Conservation (phyloP, 2,888 invertebrate species). For the Notodonta ziczac region DNA sequence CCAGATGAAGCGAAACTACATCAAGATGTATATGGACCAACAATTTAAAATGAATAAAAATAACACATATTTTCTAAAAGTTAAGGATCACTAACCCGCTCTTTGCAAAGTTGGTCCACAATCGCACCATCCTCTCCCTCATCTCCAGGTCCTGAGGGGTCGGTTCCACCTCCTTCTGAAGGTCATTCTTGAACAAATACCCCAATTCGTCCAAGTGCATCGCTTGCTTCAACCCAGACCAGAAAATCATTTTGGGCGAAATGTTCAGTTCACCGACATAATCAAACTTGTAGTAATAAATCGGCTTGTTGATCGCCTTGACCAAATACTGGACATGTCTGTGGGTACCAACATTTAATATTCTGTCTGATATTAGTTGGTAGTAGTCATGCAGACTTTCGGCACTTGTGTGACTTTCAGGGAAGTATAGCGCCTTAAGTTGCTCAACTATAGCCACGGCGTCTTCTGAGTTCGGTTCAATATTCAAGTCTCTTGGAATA, state of each 20-base stretch:
- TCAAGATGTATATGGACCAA: too few species aligned
- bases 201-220: conserved; percentile 72
- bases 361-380: conserved; percentile 61
- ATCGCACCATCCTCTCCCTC: conserved; percentile 70
- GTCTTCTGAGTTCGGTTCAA: conserved; percentile 60
- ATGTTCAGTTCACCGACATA: conserved; percentile 70
- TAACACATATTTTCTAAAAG: neutral
- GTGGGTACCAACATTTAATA: conserved; percentile 60
- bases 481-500: conserved; percentile 63
- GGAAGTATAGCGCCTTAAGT: conserved; percentile 66
- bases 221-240: conserved; percentile 52
- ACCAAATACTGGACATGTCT: conserved; percentile 68
- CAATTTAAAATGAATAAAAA: too few species aligned
- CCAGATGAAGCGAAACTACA: too few species aligned
- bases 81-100: conserved; percentile 62
- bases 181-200: conserved; percentile 68
- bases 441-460: conserved; percentile 56
- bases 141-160: conserved; percentile 66
- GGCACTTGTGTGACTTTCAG: conserved; percentile 49
- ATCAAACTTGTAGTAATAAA: conserved; percentile 74
- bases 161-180: conserved; percentile 59
- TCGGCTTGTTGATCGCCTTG: conserved; percentile 63
- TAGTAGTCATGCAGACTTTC: conserved; percentile 61
- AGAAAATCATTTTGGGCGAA: conserved; percentile 41
- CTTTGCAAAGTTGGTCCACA: conserved; percentile 81